Evolutionary conservation across 2,888 invertebrate genomes (phyloP).

Genomic region (Galeopsomyia nigrocyanea): DNA sequence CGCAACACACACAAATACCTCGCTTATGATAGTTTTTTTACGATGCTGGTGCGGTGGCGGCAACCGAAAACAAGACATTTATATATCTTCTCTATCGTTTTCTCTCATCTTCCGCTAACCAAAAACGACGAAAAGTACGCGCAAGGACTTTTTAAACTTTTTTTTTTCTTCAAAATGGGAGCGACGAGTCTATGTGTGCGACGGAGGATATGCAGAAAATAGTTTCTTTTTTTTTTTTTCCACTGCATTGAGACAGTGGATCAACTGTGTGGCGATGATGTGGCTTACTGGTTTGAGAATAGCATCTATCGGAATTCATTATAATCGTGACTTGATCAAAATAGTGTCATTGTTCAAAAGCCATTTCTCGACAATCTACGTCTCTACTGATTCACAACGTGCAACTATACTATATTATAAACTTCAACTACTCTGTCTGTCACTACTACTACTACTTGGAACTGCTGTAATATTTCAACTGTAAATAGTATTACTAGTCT

Average conservation of each 20-base stretch:
- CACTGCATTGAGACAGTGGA: neutral
- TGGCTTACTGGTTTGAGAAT: conserved; percentile 27
- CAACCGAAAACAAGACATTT: too few species aligned
- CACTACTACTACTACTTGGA: conserved; percentile 32
- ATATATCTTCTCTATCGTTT: neutral
- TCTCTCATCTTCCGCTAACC: neutral
- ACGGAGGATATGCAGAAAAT: conserved; percentile 9
- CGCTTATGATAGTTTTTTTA: neutral
- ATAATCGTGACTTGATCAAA: neutral
- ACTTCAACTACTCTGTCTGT: conserved; percentile 32
- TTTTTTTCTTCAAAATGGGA: too few species aligned
- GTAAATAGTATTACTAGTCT: conserved; percentile 42
- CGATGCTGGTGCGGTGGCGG: conserved; percentile 22
- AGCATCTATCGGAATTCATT: conserved; percentile 1
- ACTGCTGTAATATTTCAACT: conserved; percentile 32
- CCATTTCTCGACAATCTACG: neutral
- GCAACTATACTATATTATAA: conserved; percentile 24
- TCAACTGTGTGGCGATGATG: conserved; percentile 16
- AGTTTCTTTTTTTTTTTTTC: neutral
- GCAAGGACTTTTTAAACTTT: neutral
- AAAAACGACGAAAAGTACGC: conserved; percentile 17
- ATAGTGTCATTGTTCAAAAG: conserved; percentile 1
- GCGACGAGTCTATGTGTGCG: too few species aligned
- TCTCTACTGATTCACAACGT: conserved; percentile 7
- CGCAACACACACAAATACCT: too few species aligned